Conservation (phyloP, 2,888 invertebrate genomes). For the Drosophila mercatorum region DNA sequence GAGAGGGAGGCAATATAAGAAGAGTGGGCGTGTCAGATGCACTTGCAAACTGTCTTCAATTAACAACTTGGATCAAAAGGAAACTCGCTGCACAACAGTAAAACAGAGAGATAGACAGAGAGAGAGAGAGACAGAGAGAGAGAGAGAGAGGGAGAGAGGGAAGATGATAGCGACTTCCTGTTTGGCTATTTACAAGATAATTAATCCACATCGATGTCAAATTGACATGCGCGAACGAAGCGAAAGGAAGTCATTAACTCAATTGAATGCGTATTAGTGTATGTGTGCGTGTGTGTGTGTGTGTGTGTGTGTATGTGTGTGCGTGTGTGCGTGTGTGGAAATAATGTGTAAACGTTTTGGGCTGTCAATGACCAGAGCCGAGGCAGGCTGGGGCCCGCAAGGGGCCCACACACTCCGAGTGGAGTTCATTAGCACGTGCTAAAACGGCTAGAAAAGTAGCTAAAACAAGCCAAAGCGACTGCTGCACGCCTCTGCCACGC, state of each 20-base stretch:
- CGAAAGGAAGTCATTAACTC: constrained; percentile 61
- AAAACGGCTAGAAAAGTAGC: constrained; percentile 2
- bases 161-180: constrained; percentile 45
- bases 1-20: neutral
- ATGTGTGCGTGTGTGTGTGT: constrained; percentile 1
- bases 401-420: neutral
- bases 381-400: neutral
- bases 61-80: neutral
- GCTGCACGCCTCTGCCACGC: constrained; percentile 16
- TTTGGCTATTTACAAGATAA: constrained; percentile 58
- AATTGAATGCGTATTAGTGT: neutral
- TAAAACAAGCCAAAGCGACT: neutral
- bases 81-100: constrained; percentile 5
- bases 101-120: neutral
- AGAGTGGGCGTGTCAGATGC: neutral
- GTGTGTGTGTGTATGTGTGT: constrained; percentile 4
- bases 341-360: constrained; percentile 38
- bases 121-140: neutral
- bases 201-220: constrained; percentile 74
- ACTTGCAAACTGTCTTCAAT: neutral
- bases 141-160: neutral
- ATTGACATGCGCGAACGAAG: constrained; percentile 59
- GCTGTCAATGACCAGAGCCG: constrained; percentile 31
- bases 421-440: constrained; percentile 49
- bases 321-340: constrained; percentile 37